phyloP scores from a whole-genome alignment of 2,888 invertebrate species.

The Metellina segmentata region DNA sequence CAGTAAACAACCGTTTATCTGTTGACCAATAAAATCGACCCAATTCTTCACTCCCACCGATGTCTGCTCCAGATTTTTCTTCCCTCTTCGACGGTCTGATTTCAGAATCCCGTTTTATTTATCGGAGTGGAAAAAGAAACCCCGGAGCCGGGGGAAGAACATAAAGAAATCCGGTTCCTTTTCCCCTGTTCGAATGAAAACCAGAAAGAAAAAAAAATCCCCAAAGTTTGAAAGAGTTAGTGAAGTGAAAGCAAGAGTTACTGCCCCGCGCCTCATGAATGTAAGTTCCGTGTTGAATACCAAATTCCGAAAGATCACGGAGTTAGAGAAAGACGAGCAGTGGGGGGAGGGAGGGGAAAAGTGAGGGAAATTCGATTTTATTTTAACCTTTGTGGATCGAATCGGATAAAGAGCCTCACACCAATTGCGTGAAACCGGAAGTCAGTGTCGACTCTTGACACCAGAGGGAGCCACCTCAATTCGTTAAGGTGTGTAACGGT shows the following conservation, averaged over 20 bases:
- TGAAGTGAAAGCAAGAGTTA: conserved; percentile 57
- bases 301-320: conserved; percentile 32
- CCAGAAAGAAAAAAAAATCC: conserved; percentile 22
- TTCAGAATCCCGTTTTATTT: conserved; percentile 66
- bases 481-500: no score
- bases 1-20: conserved; percentile 6
- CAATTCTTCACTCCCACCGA: neutral
- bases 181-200: conserved; percentile 52
- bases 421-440: neutral
- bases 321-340: conserved; percentile 49
- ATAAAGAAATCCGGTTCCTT: conserved; percentile 46
- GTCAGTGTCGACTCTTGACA: neutral
- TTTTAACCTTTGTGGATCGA: conserved; percentile 60
- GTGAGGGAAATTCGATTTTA: conserved; percentile 63
- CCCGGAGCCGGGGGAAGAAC: conserved; percentile 10
- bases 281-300: conserved; percentile 66
- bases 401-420: conserved; percentile 11
- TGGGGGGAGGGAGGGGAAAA: neutral
- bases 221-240: conserved; percentile 64
- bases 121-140: conserved; percentile 63
- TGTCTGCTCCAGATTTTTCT: neutral
- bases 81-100: conserved; percentile 34
- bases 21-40: conserved; percentile 59
- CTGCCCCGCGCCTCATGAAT: conserved; percentile 65
- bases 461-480: neutral